Base-by-base conservation (phyloP, 2,797 vertebrate species). In the Ceyx erithaca region DNA sequence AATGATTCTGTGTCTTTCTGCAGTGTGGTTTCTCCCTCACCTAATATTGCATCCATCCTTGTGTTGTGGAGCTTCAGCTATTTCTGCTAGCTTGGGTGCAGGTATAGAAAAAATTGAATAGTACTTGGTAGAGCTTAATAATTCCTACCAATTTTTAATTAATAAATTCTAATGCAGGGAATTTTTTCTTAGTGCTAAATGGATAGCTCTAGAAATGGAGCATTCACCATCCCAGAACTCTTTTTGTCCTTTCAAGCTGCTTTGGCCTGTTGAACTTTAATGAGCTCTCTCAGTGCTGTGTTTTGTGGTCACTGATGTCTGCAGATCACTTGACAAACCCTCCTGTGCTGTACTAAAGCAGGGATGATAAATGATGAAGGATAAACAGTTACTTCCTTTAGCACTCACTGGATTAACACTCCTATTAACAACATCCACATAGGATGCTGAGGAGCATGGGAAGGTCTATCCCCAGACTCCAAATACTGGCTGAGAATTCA, bases 301-400 rank as follows among this genome's bases (percentile, higher is more conserved):
- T 71, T 89, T 86, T 76, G 67, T 85, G 52, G 54, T 85, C 37
- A 25, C 17, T 3, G 12, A 48, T 80, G 45, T 25, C 33, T 77
- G 77, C 26, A 58, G 35, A 30, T 79, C 12, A 8, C 61, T 87
- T 86, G 17, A 59, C 68, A 85, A 72, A 51, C 35, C 7, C 11
- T 80, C 55, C 48, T 37, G 49, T 37, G 49, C 31, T 35, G 33
- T 73, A 58, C 9, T 77, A 48, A 73, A 77, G 20, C 57, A 62
- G 22, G 0, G 1, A 67, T 40, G 71, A 63, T 66, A 83, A 87
- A 59, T 37, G n/a, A 23, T 73, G 59, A 69, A 68, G 22, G 25
- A 23, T 87, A 55, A 90, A 80, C 46, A 41, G 68, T 79, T 75
- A 54, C 43, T 89, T 89, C 63, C 87, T 92, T 73, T 80, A 85